phyloP scores from a whole-genome alignment of 2,113 vertebrate species.

The Sturnira hondurensis region DNA sequence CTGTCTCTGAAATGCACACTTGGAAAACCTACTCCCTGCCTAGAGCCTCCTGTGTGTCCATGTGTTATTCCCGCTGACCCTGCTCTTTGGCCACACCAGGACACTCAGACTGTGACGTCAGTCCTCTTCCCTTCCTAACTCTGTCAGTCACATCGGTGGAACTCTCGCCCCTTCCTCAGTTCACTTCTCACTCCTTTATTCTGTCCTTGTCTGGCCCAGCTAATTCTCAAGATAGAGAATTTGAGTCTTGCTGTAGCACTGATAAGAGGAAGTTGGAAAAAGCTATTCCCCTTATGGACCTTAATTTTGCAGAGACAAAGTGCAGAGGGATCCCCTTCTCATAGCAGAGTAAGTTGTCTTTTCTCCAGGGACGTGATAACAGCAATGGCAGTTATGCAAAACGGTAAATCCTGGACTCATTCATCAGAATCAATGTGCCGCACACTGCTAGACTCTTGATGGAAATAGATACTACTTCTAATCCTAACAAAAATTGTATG shows the following conservation, averaged over 20 bases:
- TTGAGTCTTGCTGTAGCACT: neutral
- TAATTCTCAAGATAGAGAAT: neutral
- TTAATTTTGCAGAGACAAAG: neutral
- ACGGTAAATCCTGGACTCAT: neutral
- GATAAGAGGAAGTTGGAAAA: neutral
- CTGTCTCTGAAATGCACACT: neutral
- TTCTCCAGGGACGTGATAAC: neutral
- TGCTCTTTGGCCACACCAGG: neutral
- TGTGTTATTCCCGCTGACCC: neutral
- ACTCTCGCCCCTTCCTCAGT: neutral
- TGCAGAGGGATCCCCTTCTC: neutral
- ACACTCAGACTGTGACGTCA: neutral
- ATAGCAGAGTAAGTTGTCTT: neutral
- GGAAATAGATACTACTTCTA: slow-evolving; percentile 8
- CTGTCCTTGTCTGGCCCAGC: neutral
- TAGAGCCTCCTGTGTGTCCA: neutral
- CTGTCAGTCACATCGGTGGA: neutral
- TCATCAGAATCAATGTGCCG: neutral
- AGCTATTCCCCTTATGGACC: neutral
- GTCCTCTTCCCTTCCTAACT: neutral
- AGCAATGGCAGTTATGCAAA: neutral
- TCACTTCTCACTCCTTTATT: neutral
- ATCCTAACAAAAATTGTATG: neutral
- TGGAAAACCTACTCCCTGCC: neutral
- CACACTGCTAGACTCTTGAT: neutral